These are phyloP conservation scores for Protaetia brevitarsis DNA, from an alignment of 1,140 invertebrate species.

Conservation along the genomic window DNA sequence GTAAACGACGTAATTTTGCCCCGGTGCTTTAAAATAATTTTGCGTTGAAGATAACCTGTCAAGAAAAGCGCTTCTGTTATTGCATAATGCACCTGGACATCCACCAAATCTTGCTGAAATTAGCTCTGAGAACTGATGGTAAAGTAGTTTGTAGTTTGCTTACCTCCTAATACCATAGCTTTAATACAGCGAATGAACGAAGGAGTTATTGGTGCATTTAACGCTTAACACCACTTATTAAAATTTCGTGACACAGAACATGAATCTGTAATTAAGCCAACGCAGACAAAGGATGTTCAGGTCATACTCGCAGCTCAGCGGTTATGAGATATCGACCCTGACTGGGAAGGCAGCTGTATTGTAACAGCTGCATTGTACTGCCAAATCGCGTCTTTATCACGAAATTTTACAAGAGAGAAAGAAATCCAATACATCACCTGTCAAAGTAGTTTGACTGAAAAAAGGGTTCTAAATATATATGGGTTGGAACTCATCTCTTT, in stretches of 20 bases:
- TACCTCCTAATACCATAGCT: constrained; percentile 48
- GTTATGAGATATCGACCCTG: too few species aligned
- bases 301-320: not conserved
- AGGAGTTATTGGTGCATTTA: constrained; percentile 44
- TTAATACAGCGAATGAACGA: constrained; percentile 47
- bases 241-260: not conserved
- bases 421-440: not conserved
- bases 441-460: not conserved
- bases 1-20: not conserved
- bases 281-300: not conserved
- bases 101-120: not conserved
- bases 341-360: too few species aligned
- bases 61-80: not conserved
- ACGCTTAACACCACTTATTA: too few species aligned
- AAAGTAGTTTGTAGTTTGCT: too few species aligned
- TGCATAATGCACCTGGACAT: constrained; percentile 46
- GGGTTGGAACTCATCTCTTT: not conserved
- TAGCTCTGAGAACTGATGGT: constrained; percentile 30
- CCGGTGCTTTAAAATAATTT: not conserved
- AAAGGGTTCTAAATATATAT: not conserved
- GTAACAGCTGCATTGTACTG: not conserved
- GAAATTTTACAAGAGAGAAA: not conserved
- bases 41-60: not conserved
- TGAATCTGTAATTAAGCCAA: not conserved
- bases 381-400: not conserved